These are phyloP conservation scores for Epicauta chinensis DNA, from an alignment of 1,140 invertebrate species.

Conservation along the genomic window DNA sequence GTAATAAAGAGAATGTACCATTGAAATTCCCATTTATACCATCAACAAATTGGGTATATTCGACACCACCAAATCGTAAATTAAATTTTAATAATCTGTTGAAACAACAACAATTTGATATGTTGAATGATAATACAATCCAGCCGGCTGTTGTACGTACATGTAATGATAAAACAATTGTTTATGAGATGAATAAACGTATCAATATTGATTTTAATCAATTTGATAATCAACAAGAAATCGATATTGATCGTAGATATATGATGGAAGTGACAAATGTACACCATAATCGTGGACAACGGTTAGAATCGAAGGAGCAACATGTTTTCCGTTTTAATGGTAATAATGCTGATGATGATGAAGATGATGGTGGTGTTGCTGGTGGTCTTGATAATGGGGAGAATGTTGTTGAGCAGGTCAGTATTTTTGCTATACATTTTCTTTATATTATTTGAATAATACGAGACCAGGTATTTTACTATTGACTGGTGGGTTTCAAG, in stretches of 20 bases:
- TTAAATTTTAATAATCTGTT: background rate
- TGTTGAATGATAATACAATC: background rate
- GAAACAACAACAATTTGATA: no score
- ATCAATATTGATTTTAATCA: background rate
- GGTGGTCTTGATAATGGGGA: no score
- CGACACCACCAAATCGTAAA: constrained; percentile 8
- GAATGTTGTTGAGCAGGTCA: no score
- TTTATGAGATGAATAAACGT: constrained; percentile 8
- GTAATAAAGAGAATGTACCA: constrained; percentile 9
- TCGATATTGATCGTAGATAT: constrained; percentile 8
- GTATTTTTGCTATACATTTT: no score
- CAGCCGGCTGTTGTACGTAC: constrained; percentile 1
- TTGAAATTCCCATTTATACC: constrained; percentile 11
- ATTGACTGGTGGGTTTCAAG: no score
- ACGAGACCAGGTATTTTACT: no score
- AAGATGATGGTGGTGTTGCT: no score
- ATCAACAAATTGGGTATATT: constrained; percentile 18
- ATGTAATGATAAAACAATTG: constrained; percentile 3
- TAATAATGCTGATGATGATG: no score
- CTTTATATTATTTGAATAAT: no score
- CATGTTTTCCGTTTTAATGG: no score
- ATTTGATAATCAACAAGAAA: background rate
- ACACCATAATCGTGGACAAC: no score
- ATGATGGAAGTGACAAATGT: constrained; percentile 2
- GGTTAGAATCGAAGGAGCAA: no score